Evolutionary conservation across 2,888 invertebrate genomes (phyloP).

Genomic region (Mylabris sibirica): DNA sequence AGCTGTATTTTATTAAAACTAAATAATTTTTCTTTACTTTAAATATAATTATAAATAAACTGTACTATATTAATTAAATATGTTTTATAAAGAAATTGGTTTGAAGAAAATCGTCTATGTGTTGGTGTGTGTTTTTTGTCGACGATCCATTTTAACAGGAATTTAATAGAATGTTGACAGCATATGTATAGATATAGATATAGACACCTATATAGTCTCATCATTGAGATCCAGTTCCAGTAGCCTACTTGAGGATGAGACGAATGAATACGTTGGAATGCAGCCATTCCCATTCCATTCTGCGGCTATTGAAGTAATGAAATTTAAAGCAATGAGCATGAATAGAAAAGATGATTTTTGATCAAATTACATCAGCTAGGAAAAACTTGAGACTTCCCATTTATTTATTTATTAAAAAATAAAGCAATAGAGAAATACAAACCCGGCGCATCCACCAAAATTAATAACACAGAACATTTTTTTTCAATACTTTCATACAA

Average conservation of each 20-base stretch:
- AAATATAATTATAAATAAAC: too few species aligned
- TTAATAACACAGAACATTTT: not conserved
- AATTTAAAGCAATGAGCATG: conserved; percentile 45
- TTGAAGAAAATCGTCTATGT: not conserved
- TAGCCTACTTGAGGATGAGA: conserved; percentile 52
- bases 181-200: conserved; percentile 22
- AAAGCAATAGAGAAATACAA: not conserved
- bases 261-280: conserved; percentile 48
- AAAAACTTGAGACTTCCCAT: not conserved
- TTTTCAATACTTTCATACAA: too few species aligned
- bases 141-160: not conserved
- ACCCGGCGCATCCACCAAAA: conserved; percentile 12
- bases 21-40: too few species aligned
- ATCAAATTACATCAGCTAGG: not conserved
- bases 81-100: not conserved
- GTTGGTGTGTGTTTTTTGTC: not conserved
- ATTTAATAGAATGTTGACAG: not conserved
- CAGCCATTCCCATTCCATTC: conserved; percentile 47
- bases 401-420: not conserved
- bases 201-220: conserved; percentile 49
- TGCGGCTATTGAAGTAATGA: conserved; percentile 43
- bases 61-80: not conserved
- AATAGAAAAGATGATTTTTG: not conserved
- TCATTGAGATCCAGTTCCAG: conserved; percentile 53
- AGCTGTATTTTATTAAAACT: too few species aligned